phyloP scores from a whole-genome alignment of 2,113 vertebrate species.

The Macquaria ambigua region DNA sequence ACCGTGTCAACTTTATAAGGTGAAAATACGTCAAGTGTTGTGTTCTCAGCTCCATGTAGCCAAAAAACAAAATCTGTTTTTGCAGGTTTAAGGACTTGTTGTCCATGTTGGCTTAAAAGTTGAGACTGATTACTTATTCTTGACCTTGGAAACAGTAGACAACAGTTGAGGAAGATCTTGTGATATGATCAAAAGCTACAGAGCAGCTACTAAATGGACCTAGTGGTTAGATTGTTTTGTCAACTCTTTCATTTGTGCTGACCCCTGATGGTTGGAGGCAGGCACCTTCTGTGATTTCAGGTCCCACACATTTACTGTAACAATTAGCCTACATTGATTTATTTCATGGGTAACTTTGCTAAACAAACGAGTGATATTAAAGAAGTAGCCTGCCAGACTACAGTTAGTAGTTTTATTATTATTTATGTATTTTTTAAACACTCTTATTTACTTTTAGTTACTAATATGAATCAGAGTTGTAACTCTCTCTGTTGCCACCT shows the following conservation, averaged over 20 bases:
- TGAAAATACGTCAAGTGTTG: background rate
- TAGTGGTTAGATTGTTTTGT: background rate
- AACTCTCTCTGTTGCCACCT: constrained; percentile 74
- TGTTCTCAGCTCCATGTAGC: background rate
- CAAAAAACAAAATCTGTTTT: background rate
- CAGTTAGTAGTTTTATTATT: constrained; percentile 25
- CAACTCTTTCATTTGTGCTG: background rate
- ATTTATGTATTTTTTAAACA: background rate
- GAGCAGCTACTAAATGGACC: background rate
- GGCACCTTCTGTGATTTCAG: background rate
- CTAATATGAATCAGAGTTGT: constrained; percentile 51
- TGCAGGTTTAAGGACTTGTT: background rate
- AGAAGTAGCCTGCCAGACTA: background rate
- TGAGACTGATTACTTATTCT: background rate
- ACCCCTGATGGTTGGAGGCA: background rate
- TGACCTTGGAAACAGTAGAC: background rate
- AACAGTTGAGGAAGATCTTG: background rate
- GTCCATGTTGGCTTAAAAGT: background rate
- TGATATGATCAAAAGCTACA: constrained; percentile 11
- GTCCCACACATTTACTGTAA: background rate
- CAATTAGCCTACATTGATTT: background rate
- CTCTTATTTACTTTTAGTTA: background rate
- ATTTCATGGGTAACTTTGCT: constrained; percentile 4
- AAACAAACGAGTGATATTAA: background rate
- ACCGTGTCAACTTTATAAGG: background rate